Evolutionary conservation across 1,140 invertebrate species (phyloP).

Genomic region (Drosophila tropicalis): DNA sequence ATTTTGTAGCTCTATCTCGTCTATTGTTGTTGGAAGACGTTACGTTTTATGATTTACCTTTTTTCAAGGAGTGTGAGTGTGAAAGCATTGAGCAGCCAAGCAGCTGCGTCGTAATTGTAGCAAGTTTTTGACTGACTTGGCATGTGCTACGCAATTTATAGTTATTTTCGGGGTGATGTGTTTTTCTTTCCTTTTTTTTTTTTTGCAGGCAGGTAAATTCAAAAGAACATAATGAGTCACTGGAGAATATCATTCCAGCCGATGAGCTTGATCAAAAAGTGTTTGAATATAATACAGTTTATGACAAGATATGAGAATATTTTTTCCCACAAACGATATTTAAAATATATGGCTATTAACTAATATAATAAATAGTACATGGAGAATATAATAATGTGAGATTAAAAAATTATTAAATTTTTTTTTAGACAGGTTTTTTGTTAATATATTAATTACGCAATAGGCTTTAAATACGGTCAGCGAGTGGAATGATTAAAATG

Average conservation of each 20-base stretch:
- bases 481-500: no score
- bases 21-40: constrained; percentile 12
- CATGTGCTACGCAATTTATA: constrained; percentile 11
- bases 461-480: no score
- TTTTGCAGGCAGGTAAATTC: constrained; percentile 6
- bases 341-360: no score
- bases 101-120: constrained; percentile 18
- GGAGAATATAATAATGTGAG: no score
- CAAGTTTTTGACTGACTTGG: constrained; percentile 8
- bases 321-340: no score
- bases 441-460: no score
- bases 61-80: constrained; percentile 7
- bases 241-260: neutral
- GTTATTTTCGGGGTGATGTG: constrained; percentile 4
- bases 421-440: no score
- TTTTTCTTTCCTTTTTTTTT: neutral
- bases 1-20: constrained; percentile 30
- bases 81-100: constrained; percentile 12
- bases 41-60: constrained; percentile 10
- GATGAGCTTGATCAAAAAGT: neutral
- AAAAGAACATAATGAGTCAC: constrained; percentile 1
- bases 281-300: no score
- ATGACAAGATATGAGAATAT: no score
- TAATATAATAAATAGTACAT: no score
- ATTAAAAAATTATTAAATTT: no score